These are phyloP conservation scores for Criorhina ranunculi DNA, from an alignment of 2,888 invertebrate genomes.

Conservation along the genomic window DNA sequence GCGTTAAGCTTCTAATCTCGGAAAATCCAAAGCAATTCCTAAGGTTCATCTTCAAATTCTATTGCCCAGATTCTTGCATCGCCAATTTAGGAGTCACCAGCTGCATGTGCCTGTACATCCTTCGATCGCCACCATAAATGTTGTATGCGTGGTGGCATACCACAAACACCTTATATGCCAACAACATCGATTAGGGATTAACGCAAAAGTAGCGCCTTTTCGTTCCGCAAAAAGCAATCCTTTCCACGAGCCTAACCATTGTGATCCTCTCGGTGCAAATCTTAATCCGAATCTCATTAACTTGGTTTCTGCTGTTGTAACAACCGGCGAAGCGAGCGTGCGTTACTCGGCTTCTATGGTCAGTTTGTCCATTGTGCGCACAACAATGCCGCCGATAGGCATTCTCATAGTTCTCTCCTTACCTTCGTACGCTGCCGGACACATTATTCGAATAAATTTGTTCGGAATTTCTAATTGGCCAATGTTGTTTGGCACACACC, in stretches of 20 bases:
- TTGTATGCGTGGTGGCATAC: slow-evolving; percentile 40
- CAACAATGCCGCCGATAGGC: slow-evolving; percentile 55
- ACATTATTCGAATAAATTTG: slow-evolving; percentile 69
- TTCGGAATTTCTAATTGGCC: slow-evolving; percentile 76
- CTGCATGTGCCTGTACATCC: not conserved
- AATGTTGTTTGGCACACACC: slow-evolving; percentile 61
- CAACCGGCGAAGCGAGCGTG: slow-evolving; percentile 25
- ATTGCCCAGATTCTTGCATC: not conserved
- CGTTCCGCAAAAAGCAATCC: not conserved
- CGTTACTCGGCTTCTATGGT: slow-evolving; percentile 57
- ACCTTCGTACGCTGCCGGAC: slow-evolving; percentile 2
- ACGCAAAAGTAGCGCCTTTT: slow-evolving; percentile 61
- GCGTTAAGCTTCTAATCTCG: too few relatives aligned
- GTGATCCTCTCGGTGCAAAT: slow-evolving; percentile 32
- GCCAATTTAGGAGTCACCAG: slow-evolving; percentile 26
- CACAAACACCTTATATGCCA: slow-evolving; percentile 64
- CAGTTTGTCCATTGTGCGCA: slow-evolving; percentile 51
- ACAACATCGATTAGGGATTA: slow-evolving; percentile 70
- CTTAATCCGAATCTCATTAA: slow-evolving; percentile 76
- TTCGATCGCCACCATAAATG: slow-evolving; percentile 25
- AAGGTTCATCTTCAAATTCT: too few relatives aligned
- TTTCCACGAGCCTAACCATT: not conserved
- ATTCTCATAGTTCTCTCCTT: slow-evolving; percentile 21
- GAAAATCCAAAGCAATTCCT: too few relatives aligned
- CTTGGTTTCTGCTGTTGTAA: slow-evolving; percentile 51